A percentile compares a stretch with the other conserved stretches of the same genome.
phyloP scores from a whole-genome alignment of 1,140 invertebrate genomes.

The Drosophila teissieri region DNA sequence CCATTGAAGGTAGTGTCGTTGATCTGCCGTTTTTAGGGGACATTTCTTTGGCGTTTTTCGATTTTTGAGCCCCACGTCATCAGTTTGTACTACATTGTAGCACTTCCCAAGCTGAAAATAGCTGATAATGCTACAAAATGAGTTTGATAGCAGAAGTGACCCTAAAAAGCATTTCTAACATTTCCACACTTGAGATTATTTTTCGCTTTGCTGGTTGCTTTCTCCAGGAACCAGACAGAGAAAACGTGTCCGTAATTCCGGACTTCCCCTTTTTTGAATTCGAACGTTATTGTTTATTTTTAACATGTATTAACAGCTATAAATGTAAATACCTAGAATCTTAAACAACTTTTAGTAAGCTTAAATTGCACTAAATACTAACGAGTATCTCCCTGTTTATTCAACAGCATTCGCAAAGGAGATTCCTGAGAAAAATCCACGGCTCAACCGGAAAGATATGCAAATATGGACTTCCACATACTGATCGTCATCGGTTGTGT shows the following conservation, averaged over 20 bases:
- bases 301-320: too few relatives aligned
- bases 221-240: neutral
- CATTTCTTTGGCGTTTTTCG: slow-evolving; percentile 9
- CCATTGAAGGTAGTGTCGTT: slow-evolving; percentile 45
- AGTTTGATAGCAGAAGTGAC: slow-evolving; percentile 11
- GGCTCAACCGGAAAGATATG: slow-evolving; percentile 67
- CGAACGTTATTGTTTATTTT: neutral
- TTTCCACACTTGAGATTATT: slow-evolving; percentile 16
- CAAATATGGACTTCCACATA: slow-evolving; percentile 84
- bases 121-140: slow-evolving; percentile 28
- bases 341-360: too few relatives aligned
- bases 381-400: neutral
- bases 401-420: slow-evolving; percentile 41
- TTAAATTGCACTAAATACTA: neutral
- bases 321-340: too few relatives aligned
- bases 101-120: slow-evolving; percentile 4
- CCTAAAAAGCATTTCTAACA: neutral
- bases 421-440: slow-evolving; percentile 19
- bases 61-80: slow-evolving; percentile 58
- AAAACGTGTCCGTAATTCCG: neutral
- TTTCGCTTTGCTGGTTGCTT: neutral
- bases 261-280: neutral
- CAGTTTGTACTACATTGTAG: slow-evolving; percentile 2
- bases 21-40: slow-evolving; percentile 36
- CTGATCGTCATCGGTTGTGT: slow-evolving; percentile 82